A percentile compares a stretch with the other conserved stretches of the same genome.
phyloP scores from a whole-genome alignment of 2,113 vertebrate genomes.

The Castor canadensis region DNA sequence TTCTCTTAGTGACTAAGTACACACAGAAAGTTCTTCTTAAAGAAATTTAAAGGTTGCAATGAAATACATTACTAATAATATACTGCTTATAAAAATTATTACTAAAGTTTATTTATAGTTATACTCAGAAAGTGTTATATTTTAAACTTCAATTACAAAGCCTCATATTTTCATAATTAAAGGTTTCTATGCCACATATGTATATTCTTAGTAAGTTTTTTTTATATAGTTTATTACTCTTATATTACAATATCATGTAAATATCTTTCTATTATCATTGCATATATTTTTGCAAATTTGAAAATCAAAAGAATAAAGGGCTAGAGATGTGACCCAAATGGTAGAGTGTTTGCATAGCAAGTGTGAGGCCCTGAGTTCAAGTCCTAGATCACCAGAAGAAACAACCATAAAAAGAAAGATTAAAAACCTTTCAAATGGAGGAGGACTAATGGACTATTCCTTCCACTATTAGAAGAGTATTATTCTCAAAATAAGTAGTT shows the following conservation, averaged over 20 bases:
- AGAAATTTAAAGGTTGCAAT: neutral
- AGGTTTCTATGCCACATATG: neutral
- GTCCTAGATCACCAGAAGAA: too few species aligned
- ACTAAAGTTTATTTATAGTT: neutral
- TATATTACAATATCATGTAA: neutral
- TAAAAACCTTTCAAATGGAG: neutral
- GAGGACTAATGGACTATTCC: neutral
- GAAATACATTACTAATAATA: constrained; percentile 9
- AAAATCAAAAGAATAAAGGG: constrained; percentile 4
- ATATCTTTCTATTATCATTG: neutral
- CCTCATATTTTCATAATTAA: constrained; percentile 12
- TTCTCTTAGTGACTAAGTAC: neutral
- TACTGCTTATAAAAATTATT: neutral
- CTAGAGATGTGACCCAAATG: too few species aligned
- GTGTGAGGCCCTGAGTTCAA: too few species aligned
- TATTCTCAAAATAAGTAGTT: neutral
- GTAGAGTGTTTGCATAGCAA: too few species aligned
- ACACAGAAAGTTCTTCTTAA: neutral
- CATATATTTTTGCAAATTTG: neutral
- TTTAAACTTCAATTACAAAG: constrained; percentile 1
- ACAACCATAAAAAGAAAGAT: neutral
- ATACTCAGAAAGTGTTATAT: neutral
- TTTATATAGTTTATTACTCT: neutral
- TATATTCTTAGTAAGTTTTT: neutral
- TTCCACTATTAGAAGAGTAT: neutral